A percentile compares a stretch with the other conserved stretches of the same genome.
phyloP scores from a whole-genome alignment of 30 jellyfish, hydroid and myxozoan genomes.

The Nemopilema nomurai region DNA sequence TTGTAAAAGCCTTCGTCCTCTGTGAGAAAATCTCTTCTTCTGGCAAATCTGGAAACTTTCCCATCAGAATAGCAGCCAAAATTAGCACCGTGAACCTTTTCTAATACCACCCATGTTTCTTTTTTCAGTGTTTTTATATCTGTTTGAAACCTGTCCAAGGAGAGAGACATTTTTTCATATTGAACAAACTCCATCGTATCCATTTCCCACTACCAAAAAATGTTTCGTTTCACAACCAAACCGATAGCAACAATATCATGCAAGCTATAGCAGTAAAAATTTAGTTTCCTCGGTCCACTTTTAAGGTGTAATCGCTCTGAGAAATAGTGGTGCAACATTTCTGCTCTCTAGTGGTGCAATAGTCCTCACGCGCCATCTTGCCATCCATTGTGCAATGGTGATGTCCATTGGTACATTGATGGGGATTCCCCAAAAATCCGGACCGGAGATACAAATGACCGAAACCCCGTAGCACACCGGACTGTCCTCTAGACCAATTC shows the following conservation, averaged over 20 bases:
- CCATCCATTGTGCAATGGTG: too few relatives aligned
- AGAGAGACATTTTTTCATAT: slow-evolving; percentile 79
- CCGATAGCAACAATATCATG: not conserved
- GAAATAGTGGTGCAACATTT: not conserved
- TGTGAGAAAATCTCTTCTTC: slow-evolving; percentile 87
- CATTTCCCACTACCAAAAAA: not conserved
- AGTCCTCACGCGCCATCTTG: too few relatives aligned
- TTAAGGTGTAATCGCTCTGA: not conserved
- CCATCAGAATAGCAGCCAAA: slow-evolving; percentile 93
- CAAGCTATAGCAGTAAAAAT: not conserved
- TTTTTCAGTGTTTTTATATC: slow-evolving; percentile 15
- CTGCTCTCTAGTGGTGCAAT: not conserved
- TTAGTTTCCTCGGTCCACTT: not conserved
- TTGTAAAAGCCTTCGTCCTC: slow-evolving; percentile 72
- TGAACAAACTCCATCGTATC: slow-evolving; percentile 64
- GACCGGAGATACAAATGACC: too few relatives aligned
- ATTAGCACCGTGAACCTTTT: slow-evolving; percentile 96
- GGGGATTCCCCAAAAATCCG: too few relatives aligned
- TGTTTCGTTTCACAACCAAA: not conserved
- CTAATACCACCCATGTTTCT: slow-evolving; percentile 86
- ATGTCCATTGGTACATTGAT: too few relatives aligned
- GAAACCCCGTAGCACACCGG: too few relatives aligned
- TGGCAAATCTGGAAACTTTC: slow-evolving; percentile 58
- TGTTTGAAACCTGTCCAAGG: slow-evolving; percentile 41
- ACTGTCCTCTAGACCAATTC: too few relatives aligned